These are phyloP conservation scores for Apotomis turbidana DNA, from an alignment of 2,888 invertebrate species.

Conservation along the genomic window DNA sequence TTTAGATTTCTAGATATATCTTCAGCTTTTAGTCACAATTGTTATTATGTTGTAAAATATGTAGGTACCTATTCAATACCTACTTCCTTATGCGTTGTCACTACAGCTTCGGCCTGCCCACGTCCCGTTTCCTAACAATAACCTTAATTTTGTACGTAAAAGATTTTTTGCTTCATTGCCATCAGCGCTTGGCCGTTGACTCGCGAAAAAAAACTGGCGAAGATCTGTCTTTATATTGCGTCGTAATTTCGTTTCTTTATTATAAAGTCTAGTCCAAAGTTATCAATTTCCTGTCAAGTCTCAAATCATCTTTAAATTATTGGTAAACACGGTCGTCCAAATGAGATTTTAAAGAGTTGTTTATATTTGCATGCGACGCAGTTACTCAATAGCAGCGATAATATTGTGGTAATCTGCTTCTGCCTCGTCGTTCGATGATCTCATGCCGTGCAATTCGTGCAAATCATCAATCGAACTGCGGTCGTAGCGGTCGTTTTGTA, in stretches of 20 bases:
- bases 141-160: slow-evolving; percentile 33
- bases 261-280: neutral
- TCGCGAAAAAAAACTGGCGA: slow-evolving; percentile 28
- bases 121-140: slow-evolving; percentile 31
- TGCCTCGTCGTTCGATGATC: slow-evolving; percentile 63
- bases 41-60: neutral
- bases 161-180: slow-evolving; percentile 38
- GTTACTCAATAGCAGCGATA: slow-evolving; percentile 29
- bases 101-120: slow-evolving; percentile 25
- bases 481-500: slow-evolving; percentile 27
- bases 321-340: neutral
- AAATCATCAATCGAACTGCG: slow-evolving; percentile 46
- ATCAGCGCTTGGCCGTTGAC: slow-evolving; percentile 39
- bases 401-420: slow-evolving; percentile 55
- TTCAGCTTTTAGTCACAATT: neutral
- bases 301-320: slow-evolving; percentile 1
- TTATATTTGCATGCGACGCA: slow-evolving; percentile 58
- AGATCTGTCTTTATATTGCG: slow-evolving; percentile 22
- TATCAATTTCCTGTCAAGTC: slow-evolving; percentile 17
- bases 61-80: slow-evolving; percentile 6
- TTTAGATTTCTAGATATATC: neutral
- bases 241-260: slow-evolving; percentile 4
- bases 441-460: slow-evolving; percentile 56
- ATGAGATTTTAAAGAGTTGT: slow-evolving; percentile 17
- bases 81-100: slow-evolving; percentile 31